These are phyloP conservation scores for Hypanus sabinus DNA, from an alignment of 2,113 vertebrate species.

Conservation along the genomic window DNA sequence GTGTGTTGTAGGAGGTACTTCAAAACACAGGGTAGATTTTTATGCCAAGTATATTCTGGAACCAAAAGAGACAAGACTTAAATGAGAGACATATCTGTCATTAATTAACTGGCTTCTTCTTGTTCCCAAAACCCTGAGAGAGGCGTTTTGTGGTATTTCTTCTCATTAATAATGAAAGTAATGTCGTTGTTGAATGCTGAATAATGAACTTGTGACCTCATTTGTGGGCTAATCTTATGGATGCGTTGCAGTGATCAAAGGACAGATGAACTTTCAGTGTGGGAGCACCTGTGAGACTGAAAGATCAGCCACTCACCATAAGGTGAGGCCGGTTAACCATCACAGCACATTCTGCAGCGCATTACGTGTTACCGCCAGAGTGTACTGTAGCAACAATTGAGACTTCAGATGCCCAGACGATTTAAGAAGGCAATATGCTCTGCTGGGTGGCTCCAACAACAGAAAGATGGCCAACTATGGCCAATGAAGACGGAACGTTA, in stretches of 20 bases:
- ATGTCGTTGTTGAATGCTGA: not conserved
- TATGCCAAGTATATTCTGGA: no score
- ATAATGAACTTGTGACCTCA: not conserved
- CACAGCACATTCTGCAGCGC: not conserved
- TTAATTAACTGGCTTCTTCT: not conserved
- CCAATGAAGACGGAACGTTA: no score
- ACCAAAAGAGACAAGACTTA: no score
- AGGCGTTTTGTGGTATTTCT: not conserved
- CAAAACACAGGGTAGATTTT: no score
- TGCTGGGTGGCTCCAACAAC: not conserved
- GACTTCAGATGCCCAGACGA: not conserved
- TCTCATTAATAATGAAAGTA: not conserved
- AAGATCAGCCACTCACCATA: not conserved
- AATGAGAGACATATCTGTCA: no score
- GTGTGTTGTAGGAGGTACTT: no score
- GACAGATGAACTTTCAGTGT: not conserved
- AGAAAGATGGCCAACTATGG: no score
- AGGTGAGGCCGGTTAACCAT: not conserved
- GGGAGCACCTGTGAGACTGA: not conserved
- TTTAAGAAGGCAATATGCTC: not conserved
- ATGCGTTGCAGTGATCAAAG: not conserved
- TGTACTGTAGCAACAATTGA: not conserved
- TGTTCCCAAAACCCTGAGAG: not conserved
- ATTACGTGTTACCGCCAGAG: not conserved
- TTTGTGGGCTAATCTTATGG: not conserved